Evolutionary conservation across 2,113 vertebrate species (phyloP).

Genomic region (Spea bombifrons): DNA sequence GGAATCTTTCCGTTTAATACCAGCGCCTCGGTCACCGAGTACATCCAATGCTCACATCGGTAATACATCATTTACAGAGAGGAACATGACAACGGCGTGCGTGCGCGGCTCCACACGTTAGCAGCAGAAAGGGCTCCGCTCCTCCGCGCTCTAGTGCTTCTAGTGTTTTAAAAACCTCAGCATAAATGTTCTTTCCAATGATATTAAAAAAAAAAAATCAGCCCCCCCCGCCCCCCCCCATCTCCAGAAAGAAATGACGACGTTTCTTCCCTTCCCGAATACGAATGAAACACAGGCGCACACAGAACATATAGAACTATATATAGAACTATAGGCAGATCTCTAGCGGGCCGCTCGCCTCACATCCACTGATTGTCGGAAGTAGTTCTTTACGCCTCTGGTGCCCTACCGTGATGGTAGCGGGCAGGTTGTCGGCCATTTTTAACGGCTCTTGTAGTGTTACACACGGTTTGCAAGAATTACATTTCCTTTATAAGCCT

Average conservation of each 20-base stretch:
- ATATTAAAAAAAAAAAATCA: slow-evolving; percentile 54
- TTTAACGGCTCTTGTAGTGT: slow-evolving; percentile 70
- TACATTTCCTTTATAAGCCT: slow-evolving; percentile 56
- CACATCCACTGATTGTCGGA: slow-evolving; percentile 74
- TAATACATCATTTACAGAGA: slow-evolving; percentile 88
- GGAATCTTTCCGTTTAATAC: slow-evolving; percentile 78
- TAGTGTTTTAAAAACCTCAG: slow-evolving; percentile 67
- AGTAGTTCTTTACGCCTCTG: slow-evolving; percentile 72
- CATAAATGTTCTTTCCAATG: slow-evolving; percentile 58
- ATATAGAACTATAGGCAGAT: background rate
- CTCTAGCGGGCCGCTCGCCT: slow-evolving; percentile 8
- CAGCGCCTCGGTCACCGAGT: slow-evolving; percentile 80
- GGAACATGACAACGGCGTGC: slow-evolving; percentile 84
- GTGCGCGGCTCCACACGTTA: slow-evolving; percentile 81
- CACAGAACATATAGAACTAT: slow-evolving; percentile 3
- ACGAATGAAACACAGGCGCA: slow-evolving; percentile 28
- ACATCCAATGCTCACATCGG: slow-evolving; percentile 86
- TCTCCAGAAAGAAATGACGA: background rate
- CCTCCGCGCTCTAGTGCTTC: slow-evolving; percentile 74
- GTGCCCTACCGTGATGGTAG: background rate
- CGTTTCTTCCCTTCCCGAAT: background rate
- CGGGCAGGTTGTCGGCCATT: slow-evolving; percentile 45
- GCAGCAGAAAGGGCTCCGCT: slow-evolving; percentile 75
- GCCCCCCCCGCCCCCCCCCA: background rate
- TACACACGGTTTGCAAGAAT: slow-evolving; percentile 73